A percentile compares a stretch with the other conserved stretches of the same genome.
Evolutionary conservation across 2,888 invertebrate species (phyloP).

Genomic region (Gandaritis pyraliata): DNA sequence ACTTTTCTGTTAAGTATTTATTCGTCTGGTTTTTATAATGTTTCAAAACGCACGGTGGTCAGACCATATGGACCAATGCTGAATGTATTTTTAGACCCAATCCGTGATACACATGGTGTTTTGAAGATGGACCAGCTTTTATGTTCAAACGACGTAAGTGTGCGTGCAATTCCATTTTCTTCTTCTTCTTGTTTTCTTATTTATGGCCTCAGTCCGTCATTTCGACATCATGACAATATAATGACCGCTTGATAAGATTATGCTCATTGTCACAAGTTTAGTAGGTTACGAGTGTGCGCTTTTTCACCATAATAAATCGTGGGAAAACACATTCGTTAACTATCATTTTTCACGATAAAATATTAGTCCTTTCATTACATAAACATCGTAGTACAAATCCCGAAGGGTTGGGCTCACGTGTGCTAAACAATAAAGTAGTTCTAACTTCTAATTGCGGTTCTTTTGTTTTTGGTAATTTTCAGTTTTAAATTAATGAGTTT

Average conservation of each 20-base stretch:
- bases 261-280: too few species aligned
- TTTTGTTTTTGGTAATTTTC: constrained; percentile 48
- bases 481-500: constrained; percentile 44
- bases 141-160: not conserved
- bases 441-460: constrained; percentile 39
- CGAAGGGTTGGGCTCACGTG: constrained; percentile 38
- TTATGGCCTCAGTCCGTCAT: too few species aligned
- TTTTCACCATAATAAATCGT: constrained; percentile 49
- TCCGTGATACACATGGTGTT: constrained; percentile 56
- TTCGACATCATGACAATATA: too few species aligned
- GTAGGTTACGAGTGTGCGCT: constrained; percentile 25
- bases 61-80: constrained; percentile 53
- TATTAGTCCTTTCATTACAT: constrained; percentile 38
- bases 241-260: too few species aligned
- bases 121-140: constrained; percentile 10
- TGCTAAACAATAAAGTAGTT: constrained; percentile 38
- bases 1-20: constrained; percentile 53
- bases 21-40: constrained; percentile 52
- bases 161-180: too few species aligned
- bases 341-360: constrained; percentile 36
- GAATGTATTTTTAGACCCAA: constrained; percentile 43
- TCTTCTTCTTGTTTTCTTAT: too few species aligned
- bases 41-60: constrained; percentile 41
- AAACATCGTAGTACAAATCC: constrained; percentile 42
- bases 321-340: too few species aligned